Percentiles rank a stretch among this genome's conserved stretches.
These are phyloP conservation scores for Muscicapa striata DNA, from an alignment of 2,797 vertebrate species.

Conservation along the genomic window DNA sequence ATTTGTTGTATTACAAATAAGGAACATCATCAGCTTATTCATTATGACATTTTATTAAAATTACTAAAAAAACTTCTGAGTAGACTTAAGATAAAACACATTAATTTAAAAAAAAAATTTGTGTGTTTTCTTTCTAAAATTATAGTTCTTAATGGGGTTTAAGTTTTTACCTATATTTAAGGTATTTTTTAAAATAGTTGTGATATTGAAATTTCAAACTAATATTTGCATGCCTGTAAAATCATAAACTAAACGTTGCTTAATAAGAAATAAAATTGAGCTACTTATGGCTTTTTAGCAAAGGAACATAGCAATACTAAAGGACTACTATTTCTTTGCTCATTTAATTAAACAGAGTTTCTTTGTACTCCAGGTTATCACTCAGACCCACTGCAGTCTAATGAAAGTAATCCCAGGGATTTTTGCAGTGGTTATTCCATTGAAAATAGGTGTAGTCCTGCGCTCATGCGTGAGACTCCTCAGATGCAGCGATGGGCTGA, in stretches of 20 bases:
- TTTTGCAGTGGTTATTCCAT: not conserved
- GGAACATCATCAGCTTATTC: not conserved
- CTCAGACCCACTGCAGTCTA: not conserved
- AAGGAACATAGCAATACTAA: not conserved
- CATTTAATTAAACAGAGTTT: not conserved
- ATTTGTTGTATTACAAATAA: not conserved
- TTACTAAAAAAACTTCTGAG: not conserved
- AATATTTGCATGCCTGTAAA: not conserved
- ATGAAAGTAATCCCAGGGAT: not conserved
- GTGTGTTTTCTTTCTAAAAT: not conserved
- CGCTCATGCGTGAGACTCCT: accelerated
- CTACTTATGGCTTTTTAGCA: not conserved
- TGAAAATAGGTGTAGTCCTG: not conserved
- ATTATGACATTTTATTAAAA: not conserved
- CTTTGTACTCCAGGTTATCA: not conserved
- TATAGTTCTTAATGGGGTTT: not conserved
- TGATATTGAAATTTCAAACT: not conserved
- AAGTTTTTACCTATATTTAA: not conserved
- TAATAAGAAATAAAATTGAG: not conserved
- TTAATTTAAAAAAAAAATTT: not conserved
- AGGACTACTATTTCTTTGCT: not conserved
- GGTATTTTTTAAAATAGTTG: not conserved
- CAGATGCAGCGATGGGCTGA: not conserved
- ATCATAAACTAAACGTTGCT: not conserved
- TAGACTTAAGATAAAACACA: not conserved